These are phyloP conservation scores for Ramphastos sulfuratus DNA, from an alignment of 2,113 vertebrate genomes.

Conservation along the genomic window DNA sequence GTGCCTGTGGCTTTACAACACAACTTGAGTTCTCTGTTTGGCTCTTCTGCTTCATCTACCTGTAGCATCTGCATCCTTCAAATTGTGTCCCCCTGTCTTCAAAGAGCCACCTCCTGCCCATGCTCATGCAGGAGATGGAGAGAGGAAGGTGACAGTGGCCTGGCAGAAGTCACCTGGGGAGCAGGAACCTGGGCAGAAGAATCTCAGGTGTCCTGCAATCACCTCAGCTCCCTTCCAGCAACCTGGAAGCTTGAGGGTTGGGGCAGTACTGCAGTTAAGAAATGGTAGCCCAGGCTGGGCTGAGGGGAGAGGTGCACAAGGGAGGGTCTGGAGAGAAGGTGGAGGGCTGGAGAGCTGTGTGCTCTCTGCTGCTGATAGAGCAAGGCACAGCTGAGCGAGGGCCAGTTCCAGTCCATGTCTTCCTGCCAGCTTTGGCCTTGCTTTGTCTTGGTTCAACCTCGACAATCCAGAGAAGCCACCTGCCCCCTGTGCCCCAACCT, in stretches of 20 bases:
- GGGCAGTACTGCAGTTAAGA: not conserved
- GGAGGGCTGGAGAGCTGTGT: not conserved
- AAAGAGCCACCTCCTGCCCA: not conserved
- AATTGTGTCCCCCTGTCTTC: not conserved
- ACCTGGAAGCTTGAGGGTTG: too few species aligned
- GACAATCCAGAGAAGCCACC: not conserved
- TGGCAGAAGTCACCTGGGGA: not conserved
- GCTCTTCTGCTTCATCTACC: not conserved
- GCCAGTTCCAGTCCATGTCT: fast-evolving
- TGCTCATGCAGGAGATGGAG: not conserved
- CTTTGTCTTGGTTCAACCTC: not conserved
- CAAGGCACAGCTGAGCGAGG: too few species aligned
- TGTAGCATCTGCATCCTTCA: not conserved
- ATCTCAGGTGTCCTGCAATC: not conserved
- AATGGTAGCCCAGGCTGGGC: not conserved
- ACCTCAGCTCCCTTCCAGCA: not conserved
- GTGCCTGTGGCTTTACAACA: not conserved
- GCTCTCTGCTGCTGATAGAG: not conserved
- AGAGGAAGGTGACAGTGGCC: not conserved
- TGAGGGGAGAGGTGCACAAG: not conserved
- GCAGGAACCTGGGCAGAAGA: not conserved
- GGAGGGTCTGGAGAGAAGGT: not conserved
- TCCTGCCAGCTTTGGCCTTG: not conserved
- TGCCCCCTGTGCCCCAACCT: not conserved
- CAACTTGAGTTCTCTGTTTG: not conserved